Evolutionary conservation across 2,888 invertebrate genomes (phyloP), one percentile per base, ranked within the genome.

Genomic region (Griposia aprilina): DNA sequence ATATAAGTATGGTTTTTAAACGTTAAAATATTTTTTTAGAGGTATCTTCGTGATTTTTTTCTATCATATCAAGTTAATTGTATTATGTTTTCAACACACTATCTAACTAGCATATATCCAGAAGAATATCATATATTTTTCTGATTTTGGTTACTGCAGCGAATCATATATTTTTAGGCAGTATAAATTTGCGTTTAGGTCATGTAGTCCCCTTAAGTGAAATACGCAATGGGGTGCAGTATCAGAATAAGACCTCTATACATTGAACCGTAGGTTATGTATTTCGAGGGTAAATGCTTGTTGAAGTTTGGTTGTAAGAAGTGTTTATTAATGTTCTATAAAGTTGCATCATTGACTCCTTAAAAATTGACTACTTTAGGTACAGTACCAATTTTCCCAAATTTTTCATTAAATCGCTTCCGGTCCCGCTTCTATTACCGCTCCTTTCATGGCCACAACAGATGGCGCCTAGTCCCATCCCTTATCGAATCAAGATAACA

Each of bases 401-500:
- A 30, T 10, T 30, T 36, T 62, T 36, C 20, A n/a, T 23, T 1
- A 62, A 75, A 60, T 55, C 75, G 77, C 69, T 41, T 1, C 26
- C 71, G 62, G 74, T 55, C 0, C 23, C 11, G 20, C 26, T 36
- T 45, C 17, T 15, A 30, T 8, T 3, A 55, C 11, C 73, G 78
- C 74, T 50, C 0, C 6, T n/a, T 68, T 78, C 66, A 36, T 87
- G 85, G 89, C 88, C 87, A 60, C 57, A 77, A 74, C 57, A 76
- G 78, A 78, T 85, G 92, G 91, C 92, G 86, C 87, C 85, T 82
- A 77, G 86, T 6, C 78, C 79, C 87, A 88, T 85, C 76, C 82
- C 84, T 91, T 92, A 93, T 93, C 92, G 89, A 89, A 91, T 90
- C 88, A 80, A 87, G 90, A 90, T 91, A 90, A 90, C 76, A 74